Percentiles rank a stretch among this genome's conserved stretches.
phyloP scores from a whole-genome alignment of 2,113 vertebrate species.

The Cromileptes altivelis region DNA sequence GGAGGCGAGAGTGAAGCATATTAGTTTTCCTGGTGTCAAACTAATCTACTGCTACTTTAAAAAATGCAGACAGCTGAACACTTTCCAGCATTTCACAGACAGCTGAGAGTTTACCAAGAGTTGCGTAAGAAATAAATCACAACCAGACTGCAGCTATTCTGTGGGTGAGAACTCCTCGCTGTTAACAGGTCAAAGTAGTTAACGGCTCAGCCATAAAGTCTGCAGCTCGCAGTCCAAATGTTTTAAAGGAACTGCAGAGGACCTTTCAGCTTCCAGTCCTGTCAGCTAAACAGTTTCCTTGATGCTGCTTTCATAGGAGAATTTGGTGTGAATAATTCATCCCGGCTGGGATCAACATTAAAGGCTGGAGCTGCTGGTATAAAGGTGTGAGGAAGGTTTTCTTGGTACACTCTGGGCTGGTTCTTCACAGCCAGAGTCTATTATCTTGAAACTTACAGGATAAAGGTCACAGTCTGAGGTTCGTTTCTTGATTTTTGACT shows the following conservation, averaged over 20 bases:
- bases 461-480: too few relatives aligned
- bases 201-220: not conserved
- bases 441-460: too few relatives aligned
- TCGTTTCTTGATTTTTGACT: too few relatives aligned
- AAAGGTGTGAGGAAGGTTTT: not conserved
- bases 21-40: conserved; percentile 21
- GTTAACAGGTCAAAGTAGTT: not conserved
- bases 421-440: too few relatives aligned
- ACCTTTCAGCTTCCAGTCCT: not conserved
- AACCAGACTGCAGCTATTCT: not conserved
- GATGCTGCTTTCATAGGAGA: not conserved
- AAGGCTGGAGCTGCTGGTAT: not conserved
- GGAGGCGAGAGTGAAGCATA: not conserved
- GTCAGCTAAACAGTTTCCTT: not conserved
- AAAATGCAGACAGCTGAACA: not conserved
- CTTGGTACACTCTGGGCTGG: too few relatives aligned
- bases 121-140: conserved; percentile 3
- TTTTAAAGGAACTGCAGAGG: not conserved
- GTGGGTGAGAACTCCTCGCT: not conserved
- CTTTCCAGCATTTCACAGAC: conserved; percentile 15
- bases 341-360: not conserved
- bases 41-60: not conserved
- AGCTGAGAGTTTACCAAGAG: not conserved
- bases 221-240: not conserved
- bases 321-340: not conserved